Conservation (phyloP, 2,113 vertebrate species). For the Pycnonotus jocosus region DNA sequence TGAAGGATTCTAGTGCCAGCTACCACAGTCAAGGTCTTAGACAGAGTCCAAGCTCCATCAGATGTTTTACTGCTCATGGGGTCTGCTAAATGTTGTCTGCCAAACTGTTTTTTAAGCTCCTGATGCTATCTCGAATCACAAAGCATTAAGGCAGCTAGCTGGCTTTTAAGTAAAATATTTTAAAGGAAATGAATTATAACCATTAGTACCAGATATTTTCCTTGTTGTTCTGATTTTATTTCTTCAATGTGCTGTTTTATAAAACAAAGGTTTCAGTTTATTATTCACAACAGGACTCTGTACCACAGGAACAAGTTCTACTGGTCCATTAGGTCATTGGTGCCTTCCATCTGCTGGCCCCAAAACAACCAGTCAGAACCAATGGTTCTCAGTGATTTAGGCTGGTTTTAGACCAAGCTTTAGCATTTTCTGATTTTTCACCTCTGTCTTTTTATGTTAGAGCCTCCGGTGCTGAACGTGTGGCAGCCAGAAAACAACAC, state of each 20-base stretch:
- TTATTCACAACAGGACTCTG: neutral
- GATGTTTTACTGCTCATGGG: neutral
- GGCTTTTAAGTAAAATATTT: neutral
- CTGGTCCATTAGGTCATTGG: neutral
- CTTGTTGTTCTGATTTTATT: neutral
- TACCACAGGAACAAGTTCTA: neutral
- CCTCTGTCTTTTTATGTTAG: neutral
- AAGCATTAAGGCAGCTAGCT: neutral
- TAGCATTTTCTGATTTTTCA: neutral
- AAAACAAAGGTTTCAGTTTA: neutral
- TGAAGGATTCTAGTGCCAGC: constrained; percentile 4
- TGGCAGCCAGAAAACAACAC: neutral
- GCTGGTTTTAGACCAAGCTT: neutral
- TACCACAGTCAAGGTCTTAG: neutral
- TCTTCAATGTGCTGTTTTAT: neutral
- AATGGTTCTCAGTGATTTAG: neutral
- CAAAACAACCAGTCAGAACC: neutral
- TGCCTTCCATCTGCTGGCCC: neutral
- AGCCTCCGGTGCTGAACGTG: accelerated
- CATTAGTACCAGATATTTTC: neutral
- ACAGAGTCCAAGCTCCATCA: neutral
- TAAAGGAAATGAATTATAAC: neutral
- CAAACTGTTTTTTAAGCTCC: neutral
- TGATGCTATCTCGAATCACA: neutral
- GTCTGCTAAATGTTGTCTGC: neutral